Evolutionary conservation across 1,140 invertebrate species (phyloP).

Genomic region (Drosophila pectinifera): DNA sequence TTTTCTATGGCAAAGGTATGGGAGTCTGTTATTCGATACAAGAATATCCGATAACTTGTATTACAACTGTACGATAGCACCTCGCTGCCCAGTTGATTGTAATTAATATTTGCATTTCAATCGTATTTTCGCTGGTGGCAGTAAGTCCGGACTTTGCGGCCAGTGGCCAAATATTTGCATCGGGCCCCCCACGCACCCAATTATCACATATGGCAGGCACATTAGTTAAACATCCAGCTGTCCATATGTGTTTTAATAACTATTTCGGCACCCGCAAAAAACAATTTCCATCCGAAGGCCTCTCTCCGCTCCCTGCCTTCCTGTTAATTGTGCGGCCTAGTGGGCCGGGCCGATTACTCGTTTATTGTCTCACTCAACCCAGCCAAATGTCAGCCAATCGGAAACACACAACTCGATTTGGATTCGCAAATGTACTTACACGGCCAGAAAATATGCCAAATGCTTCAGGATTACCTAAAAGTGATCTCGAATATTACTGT

Average conservation of each 20-base stretch:
- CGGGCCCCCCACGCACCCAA: conserved; percentile 25
- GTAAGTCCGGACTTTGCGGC: conserved; percentile 33
- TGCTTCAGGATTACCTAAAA: no score
- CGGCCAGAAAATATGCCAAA: background rate
- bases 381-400: conserved; percentile 11
- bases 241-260: conserved; percentile 74
- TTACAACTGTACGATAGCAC: conserved; percentile 1
- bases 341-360: conserved; percentile 5
- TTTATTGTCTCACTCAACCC: conserved; percentile 12
- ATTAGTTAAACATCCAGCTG: conserved; percentile 56
- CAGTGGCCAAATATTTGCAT: conserved; percentile 41
- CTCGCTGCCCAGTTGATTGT: conserved; percentile 28
- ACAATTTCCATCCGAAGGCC: conserved; percentile 44
- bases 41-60: no score
- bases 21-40: no score
- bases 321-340: conserved; percentile 24
- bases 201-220: conserved; percentile 48
- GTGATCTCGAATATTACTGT: no score
- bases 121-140: conserved; percentile 32
- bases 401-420: conserved; percentile 2
- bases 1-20: no score
- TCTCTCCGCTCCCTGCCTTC: background rate
- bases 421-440: conserved; percentile 5
- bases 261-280: conserved; percentile 31
- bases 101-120: conserved; percentile 58